A percentile compares a stretch with the other conserved stretches of the same genome.
These are phyloP conservation scores for Aphis craccivora DNA, from an alignment of 1,140 invertebrate genomes.

Conservation along the genomic window DNA sequence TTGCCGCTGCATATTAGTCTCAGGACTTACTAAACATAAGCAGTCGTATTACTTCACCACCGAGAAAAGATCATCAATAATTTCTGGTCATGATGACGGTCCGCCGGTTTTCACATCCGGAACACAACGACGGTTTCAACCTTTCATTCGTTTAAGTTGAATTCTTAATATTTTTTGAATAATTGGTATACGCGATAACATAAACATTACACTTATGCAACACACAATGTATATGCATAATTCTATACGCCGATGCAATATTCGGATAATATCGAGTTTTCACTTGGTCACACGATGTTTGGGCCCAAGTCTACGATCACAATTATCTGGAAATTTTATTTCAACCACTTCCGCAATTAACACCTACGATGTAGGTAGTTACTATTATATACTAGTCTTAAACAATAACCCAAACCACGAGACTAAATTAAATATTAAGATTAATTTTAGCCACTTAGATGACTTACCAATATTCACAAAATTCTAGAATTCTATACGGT, in stretches of 20 bases:
- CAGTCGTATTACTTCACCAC: background rate
- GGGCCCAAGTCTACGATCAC: background rate
- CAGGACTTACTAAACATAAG: background rate
- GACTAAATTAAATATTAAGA: background rate
- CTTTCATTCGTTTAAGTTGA: background rate
- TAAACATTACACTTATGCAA: background rate
- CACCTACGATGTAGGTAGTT: background rate
- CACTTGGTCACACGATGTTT: background rate
- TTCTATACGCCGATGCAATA: background rate
- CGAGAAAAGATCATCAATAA: background rate
- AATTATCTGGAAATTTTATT: background rate
- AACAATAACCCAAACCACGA: background rate
- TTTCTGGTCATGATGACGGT: background rate
- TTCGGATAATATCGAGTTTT: background rate
- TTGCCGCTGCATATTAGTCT: background rate
- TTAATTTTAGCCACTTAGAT: background rate
- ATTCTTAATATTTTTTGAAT: background rate
- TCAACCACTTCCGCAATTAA: background rate
- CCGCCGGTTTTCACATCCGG: background rate
- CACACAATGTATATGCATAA: background rate
- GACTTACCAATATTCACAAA: background rate
- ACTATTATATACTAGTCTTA: background rate
- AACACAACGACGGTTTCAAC: background rate
- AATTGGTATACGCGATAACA: background rate
- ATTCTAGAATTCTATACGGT: background rate